A percentile compares a stretch with the other conserved stretches of the same genome.
Conservation (phyloP, 2,888 invertebrate species). For the Limenitis camilla region DNA sequence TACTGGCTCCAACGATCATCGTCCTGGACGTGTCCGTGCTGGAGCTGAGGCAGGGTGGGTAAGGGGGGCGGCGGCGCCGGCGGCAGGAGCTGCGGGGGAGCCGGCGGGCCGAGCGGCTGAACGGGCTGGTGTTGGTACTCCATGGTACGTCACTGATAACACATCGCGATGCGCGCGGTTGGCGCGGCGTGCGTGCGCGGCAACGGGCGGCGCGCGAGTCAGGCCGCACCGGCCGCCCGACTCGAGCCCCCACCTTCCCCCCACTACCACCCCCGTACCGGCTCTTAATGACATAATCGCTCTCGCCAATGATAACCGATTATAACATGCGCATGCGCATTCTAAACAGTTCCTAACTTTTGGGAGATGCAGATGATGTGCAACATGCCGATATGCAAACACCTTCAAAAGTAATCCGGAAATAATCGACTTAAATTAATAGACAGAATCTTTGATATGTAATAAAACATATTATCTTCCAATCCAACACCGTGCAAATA, state of each 20-base stretch:
- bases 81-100: slow-evolving; percentile 78
- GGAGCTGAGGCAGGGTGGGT: slow-evolving; percentile 78
- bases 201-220: slow-evolving; percentile 41
- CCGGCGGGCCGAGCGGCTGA: slow-evolving; percentile 77
- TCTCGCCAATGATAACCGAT: slow-evolving; percentile 52
- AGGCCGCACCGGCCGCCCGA: slow-evolving; percentile 26
- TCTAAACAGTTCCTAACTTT: slow-evolving; percentile 41
- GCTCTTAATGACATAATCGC: slow-evolving; percentile 44
- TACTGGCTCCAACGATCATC: slow-evolving; percentile 83
- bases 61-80: slow-evolving; percentile 75
- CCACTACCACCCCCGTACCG: slow-evolving; percentile 11
- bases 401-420: too few species aligned
- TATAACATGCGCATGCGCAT: slow-evolving; percentile 45
- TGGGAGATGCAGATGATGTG: neutral
- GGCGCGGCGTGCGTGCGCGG: slow-evolving; percentile 41
- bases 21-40: slow-evolving; percentile 76
- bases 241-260: slow-evolving; percentile 24
- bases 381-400: neutral
- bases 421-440: too few species aligned
- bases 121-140: slow-evolving; percentile 67
- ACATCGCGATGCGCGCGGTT: slow-evolving; percentile 54
- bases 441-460: too few species aligned
- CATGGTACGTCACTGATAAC: slow-evolving; percentile 51
- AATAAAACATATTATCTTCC: too few species aligned
- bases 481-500: too few species aligned